Percentiles rank a stretch among this genome's conserved stretches.
Evolutionary conservation across 2,888 invertebrate species (phyloP).

Genomic region (Apamea crenata): DNA sequence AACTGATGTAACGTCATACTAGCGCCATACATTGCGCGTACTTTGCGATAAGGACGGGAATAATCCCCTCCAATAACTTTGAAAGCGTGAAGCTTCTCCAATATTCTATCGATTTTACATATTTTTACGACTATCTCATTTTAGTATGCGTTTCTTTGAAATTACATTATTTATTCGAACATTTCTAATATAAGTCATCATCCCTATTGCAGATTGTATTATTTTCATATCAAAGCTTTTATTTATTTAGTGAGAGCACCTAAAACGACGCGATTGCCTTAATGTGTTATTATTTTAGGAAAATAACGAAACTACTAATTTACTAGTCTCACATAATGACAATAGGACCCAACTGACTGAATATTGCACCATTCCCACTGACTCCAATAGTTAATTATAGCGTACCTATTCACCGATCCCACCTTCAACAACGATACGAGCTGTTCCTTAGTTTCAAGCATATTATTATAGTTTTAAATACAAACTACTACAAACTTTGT

Average conservation of each 20-base stretch:
- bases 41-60: neutral
- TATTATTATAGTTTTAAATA: conserved; percentile 69
- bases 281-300: conserved; percentile 60
- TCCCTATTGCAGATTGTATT: conserved; percentile 11
- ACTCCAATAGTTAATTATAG: conserved; percentile 74
- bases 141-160: neutral
- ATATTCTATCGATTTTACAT: neutral
- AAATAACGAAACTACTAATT: conserved; percentile 60
- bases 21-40: neutral
- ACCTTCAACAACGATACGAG: conserved; percentile 78
- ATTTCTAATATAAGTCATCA: neutral
- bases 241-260: conserved; percentile 42
- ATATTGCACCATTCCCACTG: conserved; percentile 78
- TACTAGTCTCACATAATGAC: conserved; percentile 68
- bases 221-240: conserved; percentile 37
- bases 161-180: neutral
- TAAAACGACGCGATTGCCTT: conserved; percentile 58
- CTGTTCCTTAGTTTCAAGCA: conserved; percentile 76
- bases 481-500: conserved; percentile 75
- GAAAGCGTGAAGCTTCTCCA: neutral
- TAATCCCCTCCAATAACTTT: neutral
- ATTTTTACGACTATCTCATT: neutral
- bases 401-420: conserved; percentile 80
- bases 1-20: neutral
- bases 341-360: conserved; percentile 77